Percentiles rank a stretch among this genome's conserved stretches.
These are phyloP conservation scores for Rhodeus uyekii DNA, from an alignment of 2,797 vertebrate species.

Conservation along the genomic window DNA sequence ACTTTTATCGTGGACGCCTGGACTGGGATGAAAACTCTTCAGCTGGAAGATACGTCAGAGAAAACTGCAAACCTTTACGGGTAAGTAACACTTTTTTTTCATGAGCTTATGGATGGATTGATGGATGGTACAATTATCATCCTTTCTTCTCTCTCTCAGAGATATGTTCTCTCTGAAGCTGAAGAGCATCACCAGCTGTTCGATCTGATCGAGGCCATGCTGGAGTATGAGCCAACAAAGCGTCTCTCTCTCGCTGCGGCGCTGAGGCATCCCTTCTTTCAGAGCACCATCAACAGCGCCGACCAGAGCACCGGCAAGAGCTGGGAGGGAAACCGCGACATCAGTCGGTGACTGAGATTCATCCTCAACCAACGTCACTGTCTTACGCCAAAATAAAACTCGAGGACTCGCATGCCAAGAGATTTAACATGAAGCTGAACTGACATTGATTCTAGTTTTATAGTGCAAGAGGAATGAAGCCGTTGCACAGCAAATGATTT, in stretches of 20 bases:
- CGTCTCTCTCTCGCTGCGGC: conserved; percentile 84
- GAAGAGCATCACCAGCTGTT: conserved; percentile 97
- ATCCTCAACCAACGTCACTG: background rate
- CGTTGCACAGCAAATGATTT: conserved; percentile 10
- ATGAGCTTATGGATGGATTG: too few relatives aligned
- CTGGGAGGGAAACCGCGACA: conserved; percentile 96
- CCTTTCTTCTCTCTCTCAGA: conserved; percentile 67
- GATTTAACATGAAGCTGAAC: conserved; percentile 43
- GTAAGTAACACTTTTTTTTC: conserved; percentile 74
- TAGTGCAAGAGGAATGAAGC: conserved; percentile 26
- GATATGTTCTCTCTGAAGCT: conserved; percentile 90
- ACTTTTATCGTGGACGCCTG: conserved; percentile 93
- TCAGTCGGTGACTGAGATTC: conserved; percentile 89
- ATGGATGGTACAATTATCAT: background rate
- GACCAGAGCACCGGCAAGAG: conserved; percentile 74
- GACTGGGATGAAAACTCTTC: conserved; percentile 98
- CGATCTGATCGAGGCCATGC: conserved; percentile 94
- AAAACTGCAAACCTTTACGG: conserved; percentile 96
- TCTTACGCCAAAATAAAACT: conserved; percentile 13
- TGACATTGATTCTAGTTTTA: conserved; percentile 14
- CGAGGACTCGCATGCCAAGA: conserved; percentile 21
- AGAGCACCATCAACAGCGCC: conserved; percentile 49
- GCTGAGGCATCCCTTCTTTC: conserved; percentile 93
- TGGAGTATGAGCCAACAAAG: conserved; percentile 95
- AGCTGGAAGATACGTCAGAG: conserved; percentile 93